Conservation (phyloP, 2,113 vertebrate species). For the Bucco capensis region DNA sequence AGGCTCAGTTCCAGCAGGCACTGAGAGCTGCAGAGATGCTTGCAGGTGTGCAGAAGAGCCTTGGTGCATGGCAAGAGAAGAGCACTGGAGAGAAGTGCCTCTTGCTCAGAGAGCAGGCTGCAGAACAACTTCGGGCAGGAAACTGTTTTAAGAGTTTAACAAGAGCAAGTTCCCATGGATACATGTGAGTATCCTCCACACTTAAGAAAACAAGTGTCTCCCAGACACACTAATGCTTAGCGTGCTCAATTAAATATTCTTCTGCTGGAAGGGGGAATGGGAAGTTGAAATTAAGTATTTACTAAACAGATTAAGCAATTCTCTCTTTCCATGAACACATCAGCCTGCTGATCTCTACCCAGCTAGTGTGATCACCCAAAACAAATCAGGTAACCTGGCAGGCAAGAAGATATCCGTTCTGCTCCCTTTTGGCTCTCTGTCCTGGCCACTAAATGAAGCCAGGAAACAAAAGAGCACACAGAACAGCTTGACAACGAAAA, state of each 20-base stretch:
- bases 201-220: neutral
- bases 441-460: neutral
- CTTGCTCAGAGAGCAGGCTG: neutral
- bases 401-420: neutral
- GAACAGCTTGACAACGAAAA: neutral
- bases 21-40: neutral
- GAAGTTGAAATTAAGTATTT: neutral
- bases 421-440: neutral
- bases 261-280: neutral
- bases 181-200: neutral
- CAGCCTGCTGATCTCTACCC: neutral
- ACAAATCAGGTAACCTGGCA: neutral
- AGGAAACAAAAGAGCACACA: neutral
- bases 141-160: neutral
- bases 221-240: neutral
- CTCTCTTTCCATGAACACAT: neutral
- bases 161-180: neutral
- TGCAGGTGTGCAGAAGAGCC: neutral
- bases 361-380: neutral
- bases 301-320: neutral
- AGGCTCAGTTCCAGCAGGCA: neutral
- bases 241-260: neutral
- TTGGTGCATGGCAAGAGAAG: neutral
- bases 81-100: neutral
- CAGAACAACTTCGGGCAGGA: neutral